phyloP scores from a whole-genome alignment of 1,140 invertebrate genomes.

The Heterodera carotae region DNA sequence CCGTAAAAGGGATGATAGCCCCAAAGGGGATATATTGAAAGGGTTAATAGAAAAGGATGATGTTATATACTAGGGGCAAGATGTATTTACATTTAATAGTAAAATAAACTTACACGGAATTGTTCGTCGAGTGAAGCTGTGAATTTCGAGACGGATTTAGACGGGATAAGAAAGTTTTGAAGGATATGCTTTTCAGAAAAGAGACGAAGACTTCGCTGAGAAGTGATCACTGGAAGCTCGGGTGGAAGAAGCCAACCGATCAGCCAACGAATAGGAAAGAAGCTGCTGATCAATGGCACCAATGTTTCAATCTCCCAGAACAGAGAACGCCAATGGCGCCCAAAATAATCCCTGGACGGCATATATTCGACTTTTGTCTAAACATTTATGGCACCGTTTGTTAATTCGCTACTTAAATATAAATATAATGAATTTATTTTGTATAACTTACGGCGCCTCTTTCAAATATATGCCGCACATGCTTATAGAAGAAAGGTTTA shows the following conservation, averaged over 20 bases:
- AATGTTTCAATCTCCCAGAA: slow-evolving; percentile 77
- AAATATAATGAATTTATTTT: neutral
- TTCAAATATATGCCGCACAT: slow-evolving; percentile 67
- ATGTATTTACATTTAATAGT: neutral
- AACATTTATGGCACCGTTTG: neutral
- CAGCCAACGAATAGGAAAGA: slow-evolving; percentile 17
- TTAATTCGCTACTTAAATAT: neutral
- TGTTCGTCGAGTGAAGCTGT: slow-evolving; percentile 74
- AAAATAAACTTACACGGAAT: slow-evolving; percentile 70
- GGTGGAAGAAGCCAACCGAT: slow-evolving; percentile 14
- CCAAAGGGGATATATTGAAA: too few relatives aligned
- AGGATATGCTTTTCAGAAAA: slow-evolving; percentile 74
- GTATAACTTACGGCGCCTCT: slow-evolving; percentile 11
- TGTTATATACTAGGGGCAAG: slow-evolving; percentile 5
- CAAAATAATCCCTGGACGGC: slow-evolving; percentile 69
- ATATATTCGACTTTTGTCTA: slow-evolving; percentile 67
- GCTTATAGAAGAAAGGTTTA: slow-evolving; percentile 74
- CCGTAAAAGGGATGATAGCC: too few relatives aligned
- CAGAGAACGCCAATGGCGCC: slow-evolving; percentile 70
- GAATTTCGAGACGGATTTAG: slow-evolving; percentile 71
- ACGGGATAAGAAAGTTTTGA: slow-evolving; percentile 81
- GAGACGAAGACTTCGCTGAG: slow-evolving; percentile 71
- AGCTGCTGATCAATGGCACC: slow-evolving; percentile 74
- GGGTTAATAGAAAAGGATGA: neutral
- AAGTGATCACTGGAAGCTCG: slow-evolving; percentile 46